Evolutionary conservation across 2,888 invertebrate species (phyloP), one percentile per base, ranked within the genome.

Genomic region (Drosophila peninsularis): DNA sequence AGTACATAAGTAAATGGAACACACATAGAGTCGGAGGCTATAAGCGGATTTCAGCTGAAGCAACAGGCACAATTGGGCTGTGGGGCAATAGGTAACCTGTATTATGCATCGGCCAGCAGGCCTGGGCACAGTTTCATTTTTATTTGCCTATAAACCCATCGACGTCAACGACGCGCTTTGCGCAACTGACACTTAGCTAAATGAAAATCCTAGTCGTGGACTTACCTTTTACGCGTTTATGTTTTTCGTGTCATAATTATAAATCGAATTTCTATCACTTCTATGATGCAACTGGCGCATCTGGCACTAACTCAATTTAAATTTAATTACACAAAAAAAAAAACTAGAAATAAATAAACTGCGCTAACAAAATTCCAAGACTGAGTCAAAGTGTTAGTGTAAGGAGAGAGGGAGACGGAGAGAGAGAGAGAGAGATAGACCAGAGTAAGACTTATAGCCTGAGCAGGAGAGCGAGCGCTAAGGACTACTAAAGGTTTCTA

Each of bases 361-460:
- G 67, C 53, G 60, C 80, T 84, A 64, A 71, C 78, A 68, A 84
- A 72, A 66, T 78, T 81, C 57, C 80, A 84, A 79, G 75, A 77
- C 79, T 71, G 75, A 84, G 75, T 87, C 71, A 60, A 66, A 80
- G 84, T 72, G 54, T 89, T 89, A 88, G 89, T 84, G 74, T 85
- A 68, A 42, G 63, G 49, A 62, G 41, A 57, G 42, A 44, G 47
- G 41, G 39, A 66, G 14, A 55, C 32, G 32, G 34, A 45, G 34
- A 45, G 24, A 44, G 17, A 2, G 71, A 47, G 47, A 58, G 37
- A 63, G 47, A 57, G 49, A 49, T 57, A 68, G 55, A 72, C 62
- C 60, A 63, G 55, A 73, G 55, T 65, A 10, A 30, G 44, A 41
- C 30, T 37, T 42, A 44, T 27, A 69, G 47, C 32, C 42, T 45